These are phyloP conservation scores for Neotoxoptera formosana DNA, from an alignment of 1,140 invertebrate genomes.

Conservation along the genomic window DNA sequence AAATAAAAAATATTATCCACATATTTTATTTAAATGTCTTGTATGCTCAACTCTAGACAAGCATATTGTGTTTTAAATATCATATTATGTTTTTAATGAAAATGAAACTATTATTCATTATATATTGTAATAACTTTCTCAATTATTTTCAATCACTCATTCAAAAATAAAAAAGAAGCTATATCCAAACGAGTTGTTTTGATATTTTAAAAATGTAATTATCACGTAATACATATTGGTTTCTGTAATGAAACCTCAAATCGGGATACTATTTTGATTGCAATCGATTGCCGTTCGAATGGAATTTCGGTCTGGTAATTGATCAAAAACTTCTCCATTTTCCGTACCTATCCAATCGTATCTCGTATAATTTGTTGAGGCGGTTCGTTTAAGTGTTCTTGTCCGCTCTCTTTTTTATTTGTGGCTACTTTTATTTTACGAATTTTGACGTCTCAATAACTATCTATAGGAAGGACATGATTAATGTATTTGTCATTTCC, in stretches of 20 bases:
- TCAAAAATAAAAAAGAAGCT: not conserved
- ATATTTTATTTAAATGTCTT: not conserved
- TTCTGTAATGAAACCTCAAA: not conserved
- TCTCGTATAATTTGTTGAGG: not conserved
- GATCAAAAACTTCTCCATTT: conserved; percentile 10
- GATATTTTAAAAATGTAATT: not conserved
- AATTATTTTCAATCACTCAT: not conserved
- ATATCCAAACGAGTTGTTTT: not conserved
- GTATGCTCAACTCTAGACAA: no score
- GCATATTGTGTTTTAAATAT: not conserved
- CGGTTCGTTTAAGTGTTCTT: conserved; percentile 2
- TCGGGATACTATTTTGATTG: not conserved
- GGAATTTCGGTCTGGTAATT: not conserved
- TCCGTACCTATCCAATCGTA: not conserved
- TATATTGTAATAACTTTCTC: not conserved
- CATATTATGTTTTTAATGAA: not conserved
- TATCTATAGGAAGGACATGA: not conserved
- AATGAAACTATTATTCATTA: not conserved
- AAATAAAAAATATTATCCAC: no score
- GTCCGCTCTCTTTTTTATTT: not conserved
- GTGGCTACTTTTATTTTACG: conserved; percentile 9
- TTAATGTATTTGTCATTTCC: conserved; percentile 18
- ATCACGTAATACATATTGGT: not conserved
- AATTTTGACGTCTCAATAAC: conserved; percentile 16
- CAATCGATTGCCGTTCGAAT: not conserved